Evolutionary conservation across 2,113 vertebrate genomes (phyloP), one percentile per base, ranked within the genome.

Genomic region (Tinamus guttatus): DNA sequence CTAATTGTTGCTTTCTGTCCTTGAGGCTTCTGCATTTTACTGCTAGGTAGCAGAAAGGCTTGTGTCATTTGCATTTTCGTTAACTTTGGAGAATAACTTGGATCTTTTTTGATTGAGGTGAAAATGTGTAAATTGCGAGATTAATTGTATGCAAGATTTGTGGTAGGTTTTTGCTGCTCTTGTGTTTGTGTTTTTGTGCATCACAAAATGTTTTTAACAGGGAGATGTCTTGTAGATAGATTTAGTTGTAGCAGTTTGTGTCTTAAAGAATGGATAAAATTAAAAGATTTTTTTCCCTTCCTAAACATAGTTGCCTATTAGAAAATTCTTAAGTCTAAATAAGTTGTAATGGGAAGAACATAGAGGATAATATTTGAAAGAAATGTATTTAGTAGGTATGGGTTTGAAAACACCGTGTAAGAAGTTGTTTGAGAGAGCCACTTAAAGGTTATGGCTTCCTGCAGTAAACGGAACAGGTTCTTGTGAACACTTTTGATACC

Each of bases 341-440:
- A 63, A 67, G 15, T 0, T 8, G 9, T 20, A 58, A 41, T n/a
- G 11, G 28, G 47, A 34, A 76, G 25, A 54, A 30, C 24, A 21
- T 28, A 19, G 15, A 25, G 3, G 5, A 2, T 62, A 30, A 27
- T 54, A 16, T 25, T 65, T 83, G 43, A 41, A 59, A 63, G 43
- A 32, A 4, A 11, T 0, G 1, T 47, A 19, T 49, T 51, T 85
- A 60, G 25, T 30, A 32, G 1, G 4, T 15, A 40, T 2, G 36
- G 24, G 19, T 36, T 89, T 63, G 20, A 51, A 60, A 30, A 32
- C 13, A 3, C 9, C 69, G 8, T 27, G 24, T 62, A 62, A 34
- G 25, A 41, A 70, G 30, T 28, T 70, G n/a, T 56, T 79, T 89
- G 25, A 41, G n/a, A 59, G 32, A 69, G 14, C 5, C 47, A 20